These are phyloP conservation scores for Chamaetylas fuelleborni DNA, from an alignment of 2,113 vertebrate species.

Conservation along the genomic window DNA sequence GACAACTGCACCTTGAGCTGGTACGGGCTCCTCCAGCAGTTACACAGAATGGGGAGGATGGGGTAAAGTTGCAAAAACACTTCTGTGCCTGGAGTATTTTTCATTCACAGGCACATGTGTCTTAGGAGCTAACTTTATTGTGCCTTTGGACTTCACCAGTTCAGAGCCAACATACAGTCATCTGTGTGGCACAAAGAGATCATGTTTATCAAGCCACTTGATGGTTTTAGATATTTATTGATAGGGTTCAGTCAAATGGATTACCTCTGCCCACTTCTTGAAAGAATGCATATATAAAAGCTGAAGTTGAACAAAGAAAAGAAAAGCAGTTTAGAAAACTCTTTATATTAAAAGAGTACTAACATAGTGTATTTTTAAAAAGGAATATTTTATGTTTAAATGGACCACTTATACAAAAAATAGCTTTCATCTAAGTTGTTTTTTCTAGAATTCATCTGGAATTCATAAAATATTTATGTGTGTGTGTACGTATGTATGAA, in stretches of 20 bases:
- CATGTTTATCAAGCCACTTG: not conserved
- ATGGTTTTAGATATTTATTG: not conserved
- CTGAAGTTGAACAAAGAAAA: not conserved
- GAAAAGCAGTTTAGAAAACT: not conserved
- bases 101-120: not conserved
- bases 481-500: accelerated
- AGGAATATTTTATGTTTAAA: not conserved
- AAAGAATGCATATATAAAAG: not conserved
- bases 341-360: not conserved
- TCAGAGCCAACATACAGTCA: not conserved
- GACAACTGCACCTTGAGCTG: not conserved
- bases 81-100: not conserved
- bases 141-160: not conserved
- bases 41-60: not conserved
- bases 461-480: not conserved
- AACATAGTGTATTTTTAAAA: not conserved
- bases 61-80: accelerated
- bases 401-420: not conserved
- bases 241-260: not conserved
- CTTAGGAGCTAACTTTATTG: not conserved
- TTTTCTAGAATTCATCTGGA: not conserved
- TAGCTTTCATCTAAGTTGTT: not conserved
- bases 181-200: not conserved
- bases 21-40: accelerated
- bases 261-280: not conserved